Base-by-base conservation (phyloP, 2,888 invertebrate species). In the Chrysotoxum bicinctum region DNA sequence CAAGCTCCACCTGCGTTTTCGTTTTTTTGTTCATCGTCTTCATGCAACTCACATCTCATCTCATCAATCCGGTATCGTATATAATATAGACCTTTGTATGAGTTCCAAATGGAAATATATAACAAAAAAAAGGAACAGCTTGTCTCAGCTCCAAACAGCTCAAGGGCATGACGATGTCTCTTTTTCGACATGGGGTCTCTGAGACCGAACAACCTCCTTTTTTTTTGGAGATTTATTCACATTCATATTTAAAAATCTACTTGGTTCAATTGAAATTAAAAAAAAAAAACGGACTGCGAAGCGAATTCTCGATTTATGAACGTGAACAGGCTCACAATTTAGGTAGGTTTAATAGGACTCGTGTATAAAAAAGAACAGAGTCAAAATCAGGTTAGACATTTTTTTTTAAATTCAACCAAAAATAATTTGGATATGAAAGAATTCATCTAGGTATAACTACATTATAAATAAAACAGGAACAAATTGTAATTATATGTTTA, bases 151-250 rank as follows among this genome's bases (percentile, higher is more conserved):
- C 75, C 82, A 87, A 35, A 81, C 87, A 75, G 88, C 90, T 90
- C 90, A 90, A 90, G 90, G 90, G 90, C 90, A 90, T 88, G 87
- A 87, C 88, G 87, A 78, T 83, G 78, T 83, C 77, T 73, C 73
- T 68, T 77, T 77, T 78, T 73, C 68, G 68, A 82, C 77, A 81
- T 76, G 76, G 50, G 37, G 43, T 76, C 54, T 74, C 37, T 52
- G 32, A 64, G 21, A 50, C 32, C n/a, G 32, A 48, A 21, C 48
- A 66, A 32, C 32, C 48, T 48, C 30, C 43, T 48, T 48, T 16
- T 48, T 48, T 50, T 26, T 48, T 23, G 50, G 23, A 26, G 35
- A 32, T n/a, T 60, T 60, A 37, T 43, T 62, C 60, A n/a, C 40
- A 60, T 60, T 60, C 21, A 43, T 43, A 62, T 62, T 26, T 43